A percentile compares a stretch with the other conserved stretches of the same genome.
These are phyloP conservation scores for Manduca sexta DNA, from an alignment of 1,140 invertebrate genomes.

Conservation along the genomic window DNA sequence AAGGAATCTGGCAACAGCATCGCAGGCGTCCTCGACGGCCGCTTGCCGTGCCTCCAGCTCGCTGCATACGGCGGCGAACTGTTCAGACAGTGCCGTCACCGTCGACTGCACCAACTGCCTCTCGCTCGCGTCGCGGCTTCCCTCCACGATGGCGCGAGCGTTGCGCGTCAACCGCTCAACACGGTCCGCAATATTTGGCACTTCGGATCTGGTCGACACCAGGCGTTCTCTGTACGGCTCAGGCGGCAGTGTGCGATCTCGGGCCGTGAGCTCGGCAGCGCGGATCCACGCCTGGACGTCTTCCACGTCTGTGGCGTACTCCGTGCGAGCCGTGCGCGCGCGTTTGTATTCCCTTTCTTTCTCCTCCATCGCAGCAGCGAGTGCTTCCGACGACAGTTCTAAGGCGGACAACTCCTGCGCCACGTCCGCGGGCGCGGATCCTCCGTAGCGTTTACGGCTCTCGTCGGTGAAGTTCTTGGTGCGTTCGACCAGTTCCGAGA, in stretches of 20 bases:
- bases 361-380: constrained; percentile 86
- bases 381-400: constrained; percentile 85
- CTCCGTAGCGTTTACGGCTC: constrained; percentile 80
- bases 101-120: constrained; percentile 84
- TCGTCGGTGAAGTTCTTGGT: constrained; percentile 77
- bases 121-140: constrained; percentile 84
- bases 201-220: constrained; percentile 83
- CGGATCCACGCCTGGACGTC: constrained; percentile 88
- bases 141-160: constrained; percentile 84
- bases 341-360: constrained; percentile 90
- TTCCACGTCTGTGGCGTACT: constrained; percentile 86
- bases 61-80: constrained; percentile 82
- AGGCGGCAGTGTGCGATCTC: constrained; percentile 86
- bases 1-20: constrained; percentile 90
- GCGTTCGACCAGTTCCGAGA: constrained; percentile 74
- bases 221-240: constrained; percentile 83
- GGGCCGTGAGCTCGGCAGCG: constrained; percentile 85
- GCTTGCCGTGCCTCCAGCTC: constrained; percentile 88
- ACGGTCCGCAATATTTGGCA: constrained; percentile 81
- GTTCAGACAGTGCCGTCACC: constrained; percentile 82
- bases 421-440: constrained; percentile 82
- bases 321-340: constrained; percentile 84
- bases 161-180: constrained; percentile 85
- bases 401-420: constrained; percentile 83
- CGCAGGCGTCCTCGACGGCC: constrained; percentile 88